Conservation (phyloP, 2,113 vertebrate species). For the Tupaia tana region DNA sequence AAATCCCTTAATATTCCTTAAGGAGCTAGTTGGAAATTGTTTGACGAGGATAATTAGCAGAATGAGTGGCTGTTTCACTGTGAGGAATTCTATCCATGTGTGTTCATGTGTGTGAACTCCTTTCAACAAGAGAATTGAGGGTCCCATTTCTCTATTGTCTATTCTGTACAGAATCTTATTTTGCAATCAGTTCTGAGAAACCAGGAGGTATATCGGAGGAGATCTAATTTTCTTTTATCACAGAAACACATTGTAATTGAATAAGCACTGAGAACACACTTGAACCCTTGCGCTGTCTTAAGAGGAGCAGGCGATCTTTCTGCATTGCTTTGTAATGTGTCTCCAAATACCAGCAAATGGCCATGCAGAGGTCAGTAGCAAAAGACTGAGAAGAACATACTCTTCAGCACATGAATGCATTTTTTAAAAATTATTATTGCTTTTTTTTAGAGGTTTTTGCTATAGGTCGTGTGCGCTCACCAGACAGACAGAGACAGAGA, state of each 20-base stretch:
- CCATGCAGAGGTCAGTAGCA: neutral
- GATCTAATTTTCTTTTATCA: slow-evolving; percentile 35
- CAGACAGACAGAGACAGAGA: no score
- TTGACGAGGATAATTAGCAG: neutral
- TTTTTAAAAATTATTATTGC: no score
- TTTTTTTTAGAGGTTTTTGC: no score
- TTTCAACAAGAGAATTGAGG: neutral
- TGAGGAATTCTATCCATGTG: neutral
- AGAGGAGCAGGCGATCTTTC: neutral
- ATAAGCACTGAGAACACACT: neutral
- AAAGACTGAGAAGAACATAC: neutral
- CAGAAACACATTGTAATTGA: neutral
- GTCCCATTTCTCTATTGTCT: neutral
- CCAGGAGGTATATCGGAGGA: neutral
- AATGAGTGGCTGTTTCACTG: neutral
- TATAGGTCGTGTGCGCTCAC: no score
- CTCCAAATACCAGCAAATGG: neutral
- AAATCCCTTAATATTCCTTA: neutral
- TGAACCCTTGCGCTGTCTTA: neutral
- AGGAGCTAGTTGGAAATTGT: slow-evolving; percentile 9
- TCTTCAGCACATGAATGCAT: neutral
- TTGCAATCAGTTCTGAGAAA: neutral
- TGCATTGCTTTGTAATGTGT: neutral
- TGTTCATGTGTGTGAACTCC: neutral
- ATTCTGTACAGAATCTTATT: neutral